Evolutionary conservation across 2,888 invertebrate genomes (phyloP).

Genomic region (Ferrisia virgata): DNA sequence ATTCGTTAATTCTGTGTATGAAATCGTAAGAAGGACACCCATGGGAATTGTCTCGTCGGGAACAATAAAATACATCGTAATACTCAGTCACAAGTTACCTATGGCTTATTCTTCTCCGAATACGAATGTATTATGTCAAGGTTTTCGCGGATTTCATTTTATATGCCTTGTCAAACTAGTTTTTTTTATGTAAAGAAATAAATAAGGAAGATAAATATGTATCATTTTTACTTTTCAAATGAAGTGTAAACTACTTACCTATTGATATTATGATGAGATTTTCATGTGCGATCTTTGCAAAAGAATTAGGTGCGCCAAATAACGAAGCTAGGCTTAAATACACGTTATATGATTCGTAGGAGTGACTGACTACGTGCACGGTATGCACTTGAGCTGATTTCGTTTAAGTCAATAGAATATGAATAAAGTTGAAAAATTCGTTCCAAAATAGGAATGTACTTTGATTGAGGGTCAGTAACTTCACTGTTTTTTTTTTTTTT

Average conservation of each 20-base stretch:
- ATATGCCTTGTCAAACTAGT: slow-evolving; percentile 13
- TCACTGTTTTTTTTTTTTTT: neutral
- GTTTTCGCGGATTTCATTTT: slow-evolving; percentile 34
- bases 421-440: neutral
- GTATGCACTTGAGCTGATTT: neutral
- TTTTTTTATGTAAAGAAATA: neutral
- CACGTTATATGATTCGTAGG: neutral
- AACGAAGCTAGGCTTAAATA: neutral
- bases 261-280: neutral
- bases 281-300: neutral
- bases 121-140: slow-evolving; percentile 41
- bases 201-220: slow-evolving; percentile 17
- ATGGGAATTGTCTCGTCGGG: slow-evolving; percentile 42
- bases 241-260: neutral
- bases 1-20: slow-evolving; percentile 25
- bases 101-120: neutral
- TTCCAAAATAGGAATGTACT: neutral
- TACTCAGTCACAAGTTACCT: slow-evolving; percentile 31
- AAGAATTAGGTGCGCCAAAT: neutral
- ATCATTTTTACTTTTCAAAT: slow-evolving; percentile 16
- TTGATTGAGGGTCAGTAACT: neutral
- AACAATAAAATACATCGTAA: slow-evolving; percentile 35
- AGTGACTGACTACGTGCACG: no score
- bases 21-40: slow-evolving; percentile 39
- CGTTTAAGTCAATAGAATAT: neutral